Evolutionary conservation across 2,888 invertebrate species (phyloP).

Genomic region (Pantelozetes paolii): DNA sequence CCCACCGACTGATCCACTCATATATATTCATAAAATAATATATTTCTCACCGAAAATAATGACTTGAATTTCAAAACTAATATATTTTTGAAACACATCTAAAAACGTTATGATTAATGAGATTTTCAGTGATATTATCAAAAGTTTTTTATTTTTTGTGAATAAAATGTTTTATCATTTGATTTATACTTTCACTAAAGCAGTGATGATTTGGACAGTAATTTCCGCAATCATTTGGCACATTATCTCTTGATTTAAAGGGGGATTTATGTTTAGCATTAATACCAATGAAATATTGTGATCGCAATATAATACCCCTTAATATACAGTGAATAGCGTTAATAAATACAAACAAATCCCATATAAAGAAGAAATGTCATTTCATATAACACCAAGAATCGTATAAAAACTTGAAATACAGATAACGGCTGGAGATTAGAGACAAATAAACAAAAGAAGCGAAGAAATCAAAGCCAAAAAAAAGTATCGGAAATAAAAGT

Average conservation of each 20-base stretch:
- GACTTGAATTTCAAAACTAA: not conserved
- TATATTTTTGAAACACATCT: too few relatives aligned
- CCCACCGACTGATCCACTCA: not conserved
- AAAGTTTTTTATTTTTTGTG: too few relatives aligned
- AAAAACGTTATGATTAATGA: too few relatives aligned
- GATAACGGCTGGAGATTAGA: not conserved
- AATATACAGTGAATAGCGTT: too few relatives aligned
- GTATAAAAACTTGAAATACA: too few relatives aligned
- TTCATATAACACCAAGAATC: not conserved
- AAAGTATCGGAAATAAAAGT: too few relatives aligned
- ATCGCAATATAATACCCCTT: too few relatives aligned
- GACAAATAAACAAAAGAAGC: not conserved
- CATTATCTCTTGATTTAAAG: not conserved
- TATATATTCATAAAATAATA: conserved; percentile 16
- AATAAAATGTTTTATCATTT: not conserved
- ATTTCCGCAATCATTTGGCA: conserved; percentile 22
- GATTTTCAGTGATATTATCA: too few relatives aligned
- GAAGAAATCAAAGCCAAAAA: not conserved
- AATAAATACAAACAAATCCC: too few relatives aligned
- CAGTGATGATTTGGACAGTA: not conserved
- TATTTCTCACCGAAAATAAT: not conserved
- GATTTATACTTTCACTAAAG: not conserved
- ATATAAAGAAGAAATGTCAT: not conserved
- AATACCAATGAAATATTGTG: too few relatives aligned
- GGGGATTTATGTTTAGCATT: not conserved